A percentile compares a stretch with the other conserved stretches of the same genome.
phyloP scores from a whole-genome alignment of 35 echinoderm and acorn worm species.

The Eucidaris tribuloides region DNA sequence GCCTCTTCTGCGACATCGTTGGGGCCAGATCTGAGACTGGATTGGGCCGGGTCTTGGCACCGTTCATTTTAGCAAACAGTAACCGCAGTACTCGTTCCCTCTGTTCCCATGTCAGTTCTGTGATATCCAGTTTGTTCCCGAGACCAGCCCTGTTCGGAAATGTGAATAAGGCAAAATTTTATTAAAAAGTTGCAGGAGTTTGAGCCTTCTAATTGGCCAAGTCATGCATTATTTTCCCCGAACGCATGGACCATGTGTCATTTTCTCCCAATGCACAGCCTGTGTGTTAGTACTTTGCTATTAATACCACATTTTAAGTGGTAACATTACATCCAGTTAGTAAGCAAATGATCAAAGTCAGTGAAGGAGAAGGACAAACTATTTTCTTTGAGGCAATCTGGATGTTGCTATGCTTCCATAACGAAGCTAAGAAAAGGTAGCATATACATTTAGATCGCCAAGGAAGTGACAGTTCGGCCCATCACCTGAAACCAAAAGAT shows the following conservation, averaged over 20 bases:
- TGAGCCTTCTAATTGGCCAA: background rate
- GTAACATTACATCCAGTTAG: too few species aligned
- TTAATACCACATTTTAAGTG: too few species aligned
- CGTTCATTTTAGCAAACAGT: constrained; percentile 96
- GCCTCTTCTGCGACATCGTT: constrained; percentile 25
- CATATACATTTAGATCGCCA: too few species aligned
- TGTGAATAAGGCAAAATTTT: background rate
- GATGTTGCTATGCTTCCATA: too few species aligned
- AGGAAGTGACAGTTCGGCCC: too few species aligned
- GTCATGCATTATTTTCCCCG: background rate
- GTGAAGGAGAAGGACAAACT: too few species aligned
- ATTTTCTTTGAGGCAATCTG: too few species aligned
- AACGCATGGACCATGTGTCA: background rate
- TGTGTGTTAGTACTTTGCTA: too few species aligned
- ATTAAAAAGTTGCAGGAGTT: background rate
- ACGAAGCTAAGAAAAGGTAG: too few species aligned
- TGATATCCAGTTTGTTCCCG: constrained; percentile 72
- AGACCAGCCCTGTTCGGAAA: constrained; percentile 75
- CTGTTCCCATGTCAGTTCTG: constrained; percentile 96
- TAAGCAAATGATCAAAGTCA: too few species aligned
- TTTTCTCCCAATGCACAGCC: too few species aligned
- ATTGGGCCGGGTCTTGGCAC: constrained; percentile 49
- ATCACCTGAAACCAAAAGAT: too few species aligned
- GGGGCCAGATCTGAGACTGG: constrained; percentile 50
- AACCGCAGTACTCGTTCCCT: constrained; percentile 81